phyloP scores from a whole-genome alignment of 1,140 invertebrate genomes.

The Parapsyche elsis region DNA sequence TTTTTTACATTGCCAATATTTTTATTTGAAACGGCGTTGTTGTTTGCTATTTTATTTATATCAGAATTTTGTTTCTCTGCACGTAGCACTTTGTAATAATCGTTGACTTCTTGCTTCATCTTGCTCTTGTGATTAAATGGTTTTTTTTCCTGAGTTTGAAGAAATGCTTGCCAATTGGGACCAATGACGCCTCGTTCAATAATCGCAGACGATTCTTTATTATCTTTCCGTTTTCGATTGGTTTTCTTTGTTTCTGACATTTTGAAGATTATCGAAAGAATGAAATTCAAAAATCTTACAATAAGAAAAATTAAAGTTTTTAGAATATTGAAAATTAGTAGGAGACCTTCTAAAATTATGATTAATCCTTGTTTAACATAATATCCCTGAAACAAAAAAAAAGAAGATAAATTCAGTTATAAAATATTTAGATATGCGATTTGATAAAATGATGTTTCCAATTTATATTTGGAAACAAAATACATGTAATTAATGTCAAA shows the following conservation, averaged over 20 bases:
- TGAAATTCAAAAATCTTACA: neutral
- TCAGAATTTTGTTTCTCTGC: neutral
- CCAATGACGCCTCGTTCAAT: constrained; percentile 57
- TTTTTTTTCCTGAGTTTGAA: constrained; percentile 52
- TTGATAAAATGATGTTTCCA: too few species aligned
- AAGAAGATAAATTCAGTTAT: too few species aligned
- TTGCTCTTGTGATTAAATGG: constrained; percentile 21
- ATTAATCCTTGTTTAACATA: too few species aligned
- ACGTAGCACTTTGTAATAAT: constrained; percentile 33
- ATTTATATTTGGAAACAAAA: too few species aligned
- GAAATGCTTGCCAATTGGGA: constrained; percentile 64
- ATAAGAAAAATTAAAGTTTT: too few species aligned
- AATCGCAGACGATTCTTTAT: neutral
- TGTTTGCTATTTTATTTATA: neutral
- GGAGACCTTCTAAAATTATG: too few species aligned
- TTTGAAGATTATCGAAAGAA: neutral
- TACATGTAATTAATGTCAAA: too few species aligned
- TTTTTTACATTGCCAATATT: constrained; percentile 23
- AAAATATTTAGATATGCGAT: too few species aligned
- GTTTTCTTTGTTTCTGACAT: neutral
- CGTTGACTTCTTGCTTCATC: constrained; percentile 26
- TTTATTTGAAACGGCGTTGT: neutral
- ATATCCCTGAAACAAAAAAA: too few species aligned
- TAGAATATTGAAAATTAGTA: too few species aligned
- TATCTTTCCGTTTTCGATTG: neutral